Evolutionary conservation across 2,797 vertebrate species (phyloP), one percentile per base, ranked within the genome.

Genomic region (Clarias platycephalus): DNA sequence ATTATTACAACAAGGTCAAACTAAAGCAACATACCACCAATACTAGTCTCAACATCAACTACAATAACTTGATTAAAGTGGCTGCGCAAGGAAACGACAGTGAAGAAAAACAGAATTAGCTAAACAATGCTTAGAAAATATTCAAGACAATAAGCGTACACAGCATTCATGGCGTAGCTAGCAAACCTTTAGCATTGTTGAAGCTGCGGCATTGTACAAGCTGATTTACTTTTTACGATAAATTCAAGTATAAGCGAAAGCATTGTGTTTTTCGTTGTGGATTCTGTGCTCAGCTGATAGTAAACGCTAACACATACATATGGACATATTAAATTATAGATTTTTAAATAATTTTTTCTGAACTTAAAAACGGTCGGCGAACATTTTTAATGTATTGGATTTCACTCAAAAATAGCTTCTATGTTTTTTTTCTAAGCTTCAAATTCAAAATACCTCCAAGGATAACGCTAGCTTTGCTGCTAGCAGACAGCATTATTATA

Each of bases 391-490:
- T 12, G 2, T 72, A 49, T 16, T 16, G 24, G 0, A 24, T 16
- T 2, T 71, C 37, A 3, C 5, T n/a, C 12, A 15, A 18, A 37
- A 37, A 22, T 24, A 0, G 7, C 2, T 34, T 37, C 16, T 34
- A 31, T 18, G 10, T 44, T 16, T 7, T 18, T 37, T 68, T 3
- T 10, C 9, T 2, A 22, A 10, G 22, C 68, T 71, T 72, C 44
- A 26, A 7, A 53, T 49, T 53, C 3, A 49, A 74, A 55, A 28
- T 7, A 53, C 5, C 16, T 26, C 22, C 1, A 72, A 24, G 15
- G 70, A 72, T 72, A 7, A 72, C n/a, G 49, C n/a, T 55, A 74
- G n/a, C 72, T 4, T 28, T 75, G 72, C n/a, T 20, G 71, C n/a
- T 28, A 13, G 12, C 49, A 13, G 49, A 13, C 10, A 49, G 49